Percentiles rank a stretch among this genome's conserved stretches.
Evolutionary conservation across 1,140 invertebrate genomes (phyloP).

Genomic region (Zaprionus capensis): DNA sequence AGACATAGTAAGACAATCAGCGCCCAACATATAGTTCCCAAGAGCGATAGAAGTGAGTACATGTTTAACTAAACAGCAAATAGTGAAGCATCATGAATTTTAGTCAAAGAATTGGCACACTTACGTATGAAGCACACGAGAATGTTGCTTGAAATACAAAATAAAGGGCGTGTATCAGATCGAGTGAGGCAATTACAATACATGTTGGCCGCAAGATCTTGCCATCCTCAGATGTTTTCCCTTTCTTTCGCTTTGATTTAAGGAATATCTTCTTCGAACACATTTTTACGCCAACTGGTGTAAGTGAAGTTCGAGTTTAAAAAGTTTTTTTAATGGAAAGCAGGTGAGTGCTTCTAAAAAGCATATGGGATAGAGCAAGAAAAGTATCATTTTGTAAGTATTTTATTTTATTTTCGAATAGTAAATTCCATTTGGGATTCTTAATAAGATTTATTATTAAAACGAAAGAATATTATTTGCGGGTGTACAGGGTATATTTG

Average conservation of each 20-base stretch:
- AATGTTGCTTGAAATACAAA: conserved; percentile 55
- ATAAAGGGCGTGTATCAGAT: conserved; percentile 58
- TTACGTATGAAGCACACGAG: conserved; percentile 43
- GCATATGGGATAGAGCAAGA: conserved; percentile 25
- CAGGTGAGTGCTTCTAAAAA: conserved; percentile 43
- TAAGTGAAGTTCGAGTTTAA: background rate
- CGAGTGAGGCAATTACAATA: conserved; percentile 46
- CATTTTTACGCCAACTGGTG: conserved; percentile 43
- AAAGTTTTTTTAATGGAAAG: background rate
- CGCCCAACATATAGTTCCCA: conserved; percentile 65
- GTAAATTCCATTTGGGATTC: too few relatives aligned
- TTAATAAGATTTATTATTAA: too few relatives aligned
- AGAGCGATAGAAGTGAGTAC: conserved; percentile 46
- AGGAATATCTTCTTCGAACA: conserved; percentile 34
- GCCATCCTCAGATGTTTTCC: background rate
- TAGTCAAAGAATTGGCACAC: background rate
- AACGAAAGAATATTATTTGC: too few relatives aligned
- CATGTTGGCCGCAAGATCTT: background rate
- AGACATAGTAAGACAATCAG: conserved; percentile 52
- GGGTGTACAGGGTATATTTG: too few relatives aligned
- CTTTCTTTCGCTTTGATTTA: conserved; percentile 23
- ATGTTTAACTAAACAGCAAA: conserved; percentile 36
- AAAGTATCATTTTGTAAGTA: background rate
- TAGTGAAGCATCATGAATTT: background rate
- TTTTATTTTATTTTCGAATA: background rate